Percentiles rank a stretch among this genome's conserved stretches.
Conservation (phyloP, 2,888 invertebrate species). For the Clistopyga incitator region DNA sequence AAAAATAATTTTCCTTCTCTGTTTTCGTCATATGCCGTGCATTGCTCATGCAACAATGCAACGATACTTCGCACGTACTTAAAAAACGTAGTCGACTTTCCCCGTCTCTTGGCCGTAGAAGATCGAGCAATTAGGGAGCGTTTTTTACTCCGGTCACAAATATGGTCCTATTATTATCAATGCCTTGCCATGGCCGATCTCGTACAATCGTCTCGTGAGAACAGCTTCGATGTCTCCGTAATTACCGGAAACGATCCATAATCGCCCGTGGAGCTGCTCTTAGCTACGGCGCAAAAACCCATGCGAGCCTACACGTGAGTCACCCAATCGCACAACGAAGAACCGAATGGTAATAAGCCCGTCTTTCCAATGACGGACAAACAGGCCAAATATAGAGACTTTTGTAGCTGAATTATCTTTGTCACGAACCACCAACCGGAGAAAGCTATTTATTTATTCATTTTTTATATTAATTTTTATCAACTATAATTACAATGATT, state of each 20-base stretch:
- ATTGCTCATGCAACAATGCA: not conserved
- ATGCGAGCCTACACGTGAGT: slow-evolving; percentile 64
- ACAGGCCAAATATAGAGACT: slow-evolving; percentile 64
- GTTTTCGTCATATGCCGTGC: not conserved
- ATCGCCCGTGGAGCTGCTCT: slow-evolving; percentile 58
- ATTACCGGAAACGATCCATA: slow-evolving; percentile 71
- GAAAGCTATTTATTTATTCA: not conserved
- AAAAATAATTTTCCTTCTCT: not conserved
- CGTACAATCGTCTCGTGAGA: slow-evolving; percentile 63
- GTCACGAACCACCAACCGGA: slow-evolving; percentile 19
- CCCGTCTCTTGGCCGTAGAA: slow-evolving; percentile 17
- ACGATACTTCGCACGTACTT: not conserved
- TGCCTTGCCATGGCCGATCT: slow-evolving; percentile 43
- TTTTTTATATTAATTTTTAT: not conserved
- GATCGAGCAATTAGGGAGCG: slow-evolving; percentile 55
- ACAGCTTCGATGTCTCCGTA: slow-evolving; percentile 64
- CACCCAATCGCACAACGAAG: slow-evolving; percentile 63
- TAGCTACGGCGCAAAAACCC: slow-evolving; percentile 66
- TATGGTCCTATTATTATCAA: slow-evolving; percentile 61
- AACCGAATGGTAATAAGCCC: slow-evolving; percentile 67
- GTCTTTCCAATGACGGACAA: slow-evolving; percentile 63
- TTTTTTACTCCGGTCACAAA: slow-evolving; percentile 48
- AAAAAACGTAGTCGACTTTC: not conserved
- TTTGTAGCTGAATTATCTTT: slow-evolving; percentile 46
- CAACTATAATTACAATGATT: not conserved